These are phyloP conservation scores for Chrysolina oricalcia DNA, from an alignment of 2,888 invertebrate species.

Conservation along the genomic window DNA sequence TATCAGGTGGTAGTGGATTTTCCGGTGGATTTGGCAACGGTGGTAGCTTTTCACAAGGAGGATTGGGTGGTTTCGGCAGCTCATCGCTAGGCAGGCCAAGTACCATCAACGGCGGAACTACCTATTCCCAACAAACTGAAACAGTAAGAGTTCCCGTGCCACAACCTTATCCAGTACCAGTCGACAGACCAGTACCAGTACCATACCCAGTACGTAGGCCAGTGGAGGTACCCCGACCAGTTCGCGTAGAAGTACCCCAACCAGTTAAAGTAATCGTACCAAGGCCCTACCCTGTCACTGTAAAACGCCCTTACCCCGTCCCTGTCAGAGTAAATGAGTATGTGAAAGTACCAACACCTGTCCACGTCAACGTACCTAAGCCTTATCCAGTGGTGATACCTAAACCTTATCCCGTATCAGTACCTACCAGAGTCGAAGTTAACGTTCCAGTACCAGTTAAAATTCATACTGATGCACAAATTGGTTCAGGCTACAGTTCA, in stretches of 20 bases:
- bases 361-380: constrained; percentile 63
- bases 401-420: constrained; percentile 63
- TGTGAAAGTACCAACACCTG: constrained; percentile 63
- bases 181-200: constrained; percentile 62
- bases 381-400: constrained; percentile 65
- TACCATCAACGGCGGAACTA: constrained; percentile 58
- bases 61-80: not conserved
- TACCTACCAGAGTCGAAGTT: constrained; percentile 63
- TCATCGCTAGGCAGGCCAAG: constrained; percentile 21
- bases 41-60: not conserved
- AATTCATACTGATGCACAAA: constrained; percentile 53
- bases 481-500: constrained; percentile 43
- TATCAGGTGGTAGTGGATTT: not conserved
- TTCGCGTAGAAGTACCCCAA: constrained; percentile 64
- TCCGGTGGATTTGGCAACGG: constrained; percentile 1
- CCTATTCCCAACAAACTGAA: constrained; percentile 62
- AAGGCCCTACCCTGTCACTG: constrained; percentile 63
- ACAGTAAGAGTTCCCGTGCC: constrained; percentile 62
- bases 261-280: constrained; percentile 63
- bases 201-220: constrained; percentile 64
- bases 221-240: constrained; percentile 64
- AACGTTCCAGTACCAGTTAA: constrained; percentile 63
- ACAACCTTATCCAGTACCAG: constrained; percentile 61
- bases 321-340: constrained; percentile 63
- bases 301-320: constrained; percentile 63